These are phyloP conservation scores for Syngnathus rostellatus DNA, from an alignment of 2,797 vertebrate species.

Conservation along the genomic window DNA sequence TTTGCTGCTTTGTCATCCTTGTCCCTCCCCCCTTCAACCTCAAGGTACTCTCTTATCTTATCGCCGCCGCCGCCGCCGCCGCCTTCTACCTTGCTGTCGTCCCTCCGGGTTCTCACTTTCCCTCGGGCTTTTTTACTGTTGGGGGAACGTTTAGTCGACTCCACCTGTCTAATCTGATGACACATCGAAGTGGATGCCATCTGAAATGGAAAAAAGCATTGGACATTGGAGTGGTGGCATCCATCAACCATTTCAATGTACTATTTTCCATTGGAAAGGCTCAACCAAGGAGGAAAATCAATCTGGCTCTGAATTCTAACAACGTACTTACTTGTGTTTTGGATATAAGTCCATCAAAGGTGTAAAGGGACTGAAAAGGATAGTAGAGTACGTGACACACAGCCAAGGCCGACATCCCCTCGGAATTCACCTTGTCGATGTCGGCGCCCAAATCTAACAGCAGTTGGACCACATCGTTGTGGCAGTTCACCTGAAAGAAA, in stretches of 20 bases:
- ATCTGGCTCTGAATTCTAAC: neutral
- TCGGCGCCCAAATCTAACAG: slow-evolving; percentile 78
- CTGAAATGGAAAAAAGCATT: neutral
- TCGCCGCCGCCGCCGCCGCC: neutral
- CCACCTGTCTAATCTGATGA: neutral
- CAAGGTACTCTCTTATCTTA: neutral
- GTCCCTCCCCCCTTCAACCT: neutral
- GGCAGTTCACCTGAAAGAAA: slow-evolving; percentile 65
- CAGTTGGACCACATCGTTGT: slow-evolving; percentile 68
- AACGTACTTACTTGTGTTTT: slow-evolving; percentile 33
- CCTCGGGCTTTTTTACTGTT: neutral
- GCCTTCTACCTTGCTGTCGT: neutral
- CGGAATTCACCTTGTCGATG: slow-evolving; percentile 74
- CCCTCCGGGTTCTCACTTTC: neutral
- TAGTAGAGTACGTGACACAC: slow-evolving; percentile 79
- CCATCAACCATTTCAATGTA: too few relatives aligned
- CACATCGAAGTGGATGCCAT: neutral
- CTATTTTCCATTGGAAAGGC: too few relatives aligned
- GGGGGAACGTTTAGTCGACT: neutral
- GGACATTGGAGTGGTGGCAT: too few relatives aligned
- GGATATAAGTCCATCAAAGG: slow-evolving; percentile 22
- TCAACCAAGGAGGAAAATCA: too few relatives aligned
- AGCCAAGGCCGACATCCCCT: slow-evolving; percentile 75
- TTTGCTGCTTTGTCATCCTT: neutral
- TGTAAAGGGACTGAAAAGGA: slow-evolving; percentile 60